These are phyloP conservation scores for Calameuta pallipes DNA, from an alignment of 2,888 invertebrate species.

Conservation along the genomic window DNA sequence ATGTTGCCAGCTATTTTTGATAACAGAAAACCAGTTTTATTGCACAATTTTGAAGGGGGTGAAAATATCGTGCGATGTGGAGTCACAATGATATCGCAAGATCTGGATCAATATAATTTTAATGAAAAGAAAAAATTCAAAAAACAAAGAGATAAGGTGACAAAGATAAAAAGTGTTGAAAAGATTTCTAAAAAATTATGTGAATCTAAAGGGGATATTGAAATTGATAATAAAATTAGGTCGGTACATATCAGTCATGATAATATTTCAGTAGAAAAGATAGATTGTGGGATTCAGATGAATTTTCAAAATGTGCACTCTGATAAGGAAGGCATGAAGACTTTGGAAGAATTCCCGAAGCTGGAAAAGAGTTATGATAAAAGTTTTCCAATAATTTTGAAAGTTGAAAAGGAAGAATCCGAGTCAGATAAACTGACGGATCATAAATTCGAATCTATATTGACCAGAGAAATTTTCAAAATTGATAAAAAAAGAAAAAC, in stretches of 20 bases:
- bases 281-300: neutral
- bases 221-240: neutral
- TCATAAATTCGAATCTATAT: neutral
- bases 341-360: neutral
- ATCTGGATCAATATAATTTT: neutral
- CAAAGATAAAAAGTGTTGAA: neutral
- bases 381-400: neutral
- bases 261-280: neutral
- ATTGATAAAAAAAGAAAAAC: neutral
- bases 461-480: neutral
- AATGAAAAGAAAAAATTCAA: neutral
- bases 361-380: neutral
- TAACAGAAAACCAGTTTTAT: conserved; percentile 14
- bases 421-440: neutral
- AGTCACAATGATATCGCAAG: neutral
- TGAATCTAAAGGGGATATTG: neutral
- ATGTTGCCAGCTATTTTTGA: conserved; percentile 7
- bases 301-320: neutral
- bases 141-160: neutral
- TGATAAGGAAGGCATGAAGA: neutral
- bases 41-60: conserved; percentile 12
- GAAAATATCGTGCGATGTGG: neutral
- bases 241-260: neutral
- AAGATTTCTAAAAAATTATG: neutral
- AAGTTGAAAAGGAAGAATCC: neutral